A percentile compares a stretch with the other conserved stretches of the same genome.
These are phyloP conservation scores for Pinctada fucata DNA, from an alignment of 2,888 invertebrate genomes.

Conservation along the genomic window DNA sequence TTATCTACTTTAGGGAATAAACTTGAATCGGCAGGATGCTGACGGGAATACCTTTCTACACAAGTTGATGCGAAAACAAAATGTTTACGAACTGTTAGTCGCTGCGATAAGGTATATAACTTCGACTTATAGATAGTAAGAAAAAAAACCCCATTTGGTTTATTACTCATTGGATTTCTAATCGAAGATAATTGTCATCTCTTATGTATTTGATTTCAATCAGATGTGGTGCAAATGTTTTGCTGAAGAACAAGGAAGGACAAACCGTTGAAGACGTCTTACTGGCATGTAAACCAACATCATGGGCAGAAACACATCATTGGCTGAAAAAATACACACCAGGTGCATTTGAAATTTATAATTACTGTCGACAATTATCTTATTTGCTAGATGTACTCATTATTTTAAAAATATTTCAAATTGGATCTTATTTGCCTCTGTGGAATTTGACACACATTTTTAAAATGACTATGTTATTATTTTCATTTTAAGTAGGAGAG, in stretches of 20 bases:
- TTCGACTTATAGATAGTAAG: too few relatives aligned
- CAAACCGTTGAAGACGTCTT: conserved; percentile 64
- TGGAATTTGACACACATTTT: too few relatives aligned
- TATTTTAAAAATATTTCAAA: too few relatives aligned
- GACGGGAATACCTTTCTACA: conserved; percentile 69
- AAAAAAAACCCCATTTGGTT: too few relatives aligned
- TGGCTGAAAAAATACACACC: conserved; percentile 66
- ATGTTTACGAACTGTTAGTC: conserved; percentile 60
- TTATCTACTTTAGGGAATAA: conserved; percentile 52
- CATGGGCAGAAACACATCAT: conserved; percentile 65
- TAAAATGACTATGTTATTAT: too few relatives aligned
- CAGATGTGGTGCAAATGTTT: conserved; percentile 67
- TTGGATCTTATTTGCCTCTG: too few relatives aligned
- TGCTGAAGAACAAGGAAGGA: conserved; percentile 60
- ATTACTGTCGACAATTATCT: neutral
- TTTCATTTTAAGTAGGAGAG: too few relatives aligned
- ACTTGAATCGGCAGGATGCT: conserved; percentile 61
- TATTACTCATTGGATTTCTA: too few relatives aligned
- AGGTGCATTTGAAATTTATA: conserved; percentile 48
- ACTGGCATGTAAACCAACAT: conserved; percentile 52
- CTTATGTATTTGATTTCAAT: too few relatives aligned
- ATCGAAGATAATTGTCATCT: too few relatives aligned
- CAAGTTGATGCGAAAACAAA: conserved; percentile 55
- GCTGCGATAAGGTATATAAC: conserved; percentile 64
- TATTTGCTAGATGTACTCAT: too few relatives aligned